Percentiles rank a stretch among this genome's conserved stretches.
phyloP scores from a whole-genome alignment of 1,140 invertebrate genomes.

The Drosophila triauraria region DNA sequence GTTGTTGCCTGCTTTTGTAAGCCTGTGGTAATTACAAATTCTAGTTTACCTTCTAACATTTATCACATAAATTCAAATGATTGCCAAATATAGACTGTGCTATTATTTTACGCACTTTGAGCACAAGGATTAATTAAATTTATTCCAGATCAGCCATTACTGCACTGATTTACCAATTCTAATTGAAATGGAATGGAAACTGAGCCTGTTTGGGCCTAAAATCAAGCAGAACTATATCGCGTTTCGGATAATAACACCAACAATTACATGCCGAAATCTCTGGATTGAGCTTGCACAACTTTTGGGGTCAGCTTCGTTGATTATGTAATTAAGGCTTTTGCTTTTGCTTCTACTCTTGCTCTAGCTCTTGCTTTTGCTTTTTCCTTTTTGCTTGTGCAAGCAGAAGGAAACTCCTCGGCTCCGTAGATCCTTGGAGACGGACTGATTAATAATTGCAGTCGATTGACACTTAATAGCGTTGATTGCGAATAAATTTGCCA shows the following conservation, averaged over 20 bases:
- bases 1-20: background rate
- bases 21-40: background rate
- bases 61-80: too few species aligned
- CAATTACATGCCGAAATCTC: constrained; percentile 14
- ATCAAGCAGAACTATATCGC: background rate
- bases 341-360: background rate
- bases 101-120: background rate
- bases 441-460: constrained; percentile 55
- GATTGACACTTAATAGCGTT: constrained; percentile 50
- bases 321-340: constrained; percentile 28
- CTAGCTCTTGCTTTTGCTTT: background rate
- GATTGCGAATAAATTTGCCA: constrained; percentile 39
- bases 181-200: background rate
- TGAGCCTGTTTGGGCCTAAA: background rate
- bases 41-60: too few species aligned
- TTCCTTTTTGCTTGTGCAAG: background rate
- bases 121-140: background rate
- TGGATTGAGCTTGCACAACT: constrained; percentile 19
- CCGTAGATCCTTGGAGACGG: constrained; percentile 32
- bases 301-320: constrained; percentile 32
- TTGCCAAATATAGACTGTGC: too few species aligned
- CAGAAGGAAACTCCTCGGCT: background rate
- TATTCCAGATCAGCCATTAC: background rate
- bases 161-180: background rate
- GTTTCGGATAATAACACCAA: background rate